A percentile compares a stretch with the other conserved stretches of the same genome.
phyloP scores from a whole-genome alignment of 2,888 invertebrate species.

The Portevinia maculata region DNA sequence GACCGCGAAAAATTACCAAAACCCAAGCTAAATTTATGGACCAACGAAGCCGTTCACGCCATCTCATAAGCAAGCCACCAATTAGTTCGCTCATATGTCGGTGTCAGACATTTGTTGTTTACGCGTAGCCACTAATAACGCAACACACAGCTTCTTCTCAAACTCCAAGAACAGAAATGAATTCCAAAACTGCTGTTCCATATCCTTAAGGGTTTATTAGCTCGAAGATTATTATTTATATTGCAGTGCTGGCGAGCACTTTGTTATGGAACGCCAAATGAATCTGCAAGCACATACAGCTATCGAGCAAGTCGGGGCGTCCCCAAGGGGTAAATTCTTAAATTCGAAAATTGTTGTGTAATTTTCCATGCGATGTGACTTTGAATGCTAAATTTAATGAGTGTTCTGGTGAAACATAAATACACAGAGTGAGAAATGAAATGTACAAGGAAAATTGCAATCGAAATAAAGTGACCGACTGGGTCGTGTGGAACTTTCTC shows the following conservation, averaged over 20 bases:
- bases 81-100: constrained; percentile 62
- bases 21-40: not conserved
- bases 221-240: constrained; percentile 57
- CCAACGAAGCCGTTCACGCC: constrained; percentile 7
- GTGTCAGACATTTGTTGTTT: constrained; percentile 53
- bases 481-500: no score
- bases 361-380: constrained; percentile 55
- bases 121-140: constrained; percentile 54
- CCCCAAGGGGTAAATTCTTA: constrained; percentile 21
- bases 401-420: constrained; percentile 15
- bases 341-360: constrained; percentile 50
- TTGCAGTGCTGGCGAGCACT: constrained; percentile 25
- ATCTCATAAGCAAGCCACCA: constrained; percentile 50
- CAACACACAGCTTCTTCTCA: constrained; percentile 9
- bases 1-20: not conserved
- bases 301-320: not conserved
- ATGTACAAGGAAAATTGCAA: not conserved
- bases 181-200: constrained; percentile 39
- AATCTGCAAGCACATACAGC: constrained; percentile 12
- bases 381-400: constrained; percentile 59
- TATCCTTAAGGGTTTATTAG: constrained; percentile 34
- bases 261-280: constrained; percentile 49
- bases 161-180: constrained; percentile 38
- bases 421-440: not conserved
- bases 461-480: not conserved